Evolutionary conservation across 2,113 vertebrate species (phyloP).

Genomic region (Cephalopholis sonnerati): DNA sequence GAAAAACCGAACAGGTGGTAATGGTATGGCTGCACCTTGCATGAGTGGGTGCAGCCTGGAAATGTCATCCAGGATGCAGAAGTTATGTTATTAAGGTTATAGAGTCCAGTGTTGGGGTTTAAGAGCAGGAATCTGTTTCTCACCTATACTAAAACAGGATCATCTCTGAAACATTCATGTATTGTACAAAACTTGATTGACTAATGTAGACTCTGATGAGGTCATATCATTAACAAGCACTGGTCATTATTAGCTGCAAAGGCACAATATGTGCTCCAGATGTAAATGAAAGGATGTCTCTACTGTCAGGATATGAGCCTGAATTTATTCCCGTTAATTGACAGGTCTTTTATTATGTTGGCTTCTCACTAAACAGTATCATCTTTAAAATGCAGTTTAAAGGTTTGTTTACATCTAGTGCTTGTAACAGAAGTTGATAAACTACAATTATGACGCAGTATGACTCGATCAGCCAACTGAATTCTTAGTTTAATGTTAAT

Average conservation of each 20-base stretch:
- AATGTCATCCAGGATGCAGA: background rate
- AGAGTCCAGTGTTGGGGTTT: background rate
- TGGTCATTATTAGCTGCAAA: background rate
- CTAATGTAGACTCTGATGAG: background rate
- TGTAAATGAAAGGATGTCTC: background rate
- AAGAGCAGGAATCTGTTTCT: background rate
- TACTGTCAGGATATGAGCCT: background rate
- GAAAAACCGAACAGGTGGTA: background rate
- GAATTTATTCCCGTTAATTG: background rate
- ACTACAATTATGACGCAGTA: too few relatives aligned
- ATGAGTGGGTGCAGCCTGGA: background rate
- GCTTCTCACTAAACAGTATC: background rate
- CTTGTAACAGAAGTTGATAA: background rate
- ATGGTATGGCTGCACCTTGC: background rate
- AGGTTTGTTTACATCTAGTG: background rate
- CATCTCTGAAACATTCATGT: background rate
- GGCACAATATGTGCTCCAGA: background rate
- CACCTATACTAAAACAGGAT: background rate
- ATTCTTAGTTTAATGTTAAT: too few relatives aligned
- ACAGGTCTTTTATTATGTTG: background rate
- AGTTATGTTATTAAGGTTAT: background rate
- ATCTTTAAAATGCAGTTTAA: background rate
- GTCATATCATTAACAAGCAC: background rate
- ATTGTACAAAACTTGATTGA: background rate
- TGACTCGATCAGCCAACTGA: too few relatives aligned